Conservation (phyloP, 2,797 vertebrate genomes). For the Scomberomorus guttatus region DNA sequence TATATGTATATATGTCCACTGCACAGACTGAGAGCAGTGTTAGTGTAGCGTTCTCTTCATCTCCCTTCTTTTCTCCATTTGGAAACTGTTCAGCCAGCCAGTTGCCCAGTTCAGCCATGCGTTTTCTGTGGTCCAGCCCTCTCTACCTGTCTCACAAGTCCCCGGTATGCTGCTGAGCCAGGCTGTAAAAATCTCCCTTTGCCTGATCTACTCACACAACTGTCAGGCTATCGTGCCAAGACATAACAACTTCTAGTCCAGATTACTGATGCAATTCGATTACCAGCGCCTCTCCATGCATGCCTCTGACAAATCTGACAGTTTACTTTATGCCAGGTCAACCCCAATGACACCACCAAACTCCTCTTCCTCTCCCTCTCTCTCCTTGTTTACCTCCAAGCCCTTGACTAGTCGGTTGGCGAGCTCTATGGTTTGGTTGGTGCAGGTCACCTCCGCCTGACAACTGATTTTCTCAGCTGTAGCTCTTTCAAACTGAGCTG, state of each 20-base stretch:
- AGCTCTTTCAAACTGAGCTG: conserved; percentile 86
- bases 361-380: conserved; percentile 39
- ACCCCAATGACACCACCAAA: conserved; percentile 53
- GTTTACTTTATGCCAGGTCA: conserved; percentile 62
- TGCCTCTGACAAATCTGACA: conserved; percentile 61
- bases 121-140: conserved; percentile 79
- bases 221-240: conserved; percentile 67
- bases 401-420: conserved; percentile 88
- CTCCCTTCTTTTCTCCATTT: conserved; percentile 69
- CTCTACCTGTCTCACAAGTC: conserved; percentile 80
- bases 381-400: conserved; percentile 84
- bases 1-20: neutral
- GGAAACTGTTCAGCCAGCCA: conserved; percentile 74
- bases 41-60: conserved; percentile 47
- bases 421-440: conserved; percentile 86
- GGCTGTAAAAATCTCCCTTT: conserved; percentile 69
- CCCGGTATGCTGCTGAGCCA: conserved; percentile 69
- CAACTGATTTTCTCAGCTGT: conserved; percentile 87
- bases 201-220: conserved; percentile 62
- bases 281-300: conserved; percentile 65
- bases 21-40: conserved; percentile 43
- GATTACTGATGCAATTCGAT: conserved; percentile 73
- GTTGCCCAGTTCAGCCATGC: conserved; percentile 83
- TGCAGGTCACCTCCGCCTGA: conserved; percentile 87
- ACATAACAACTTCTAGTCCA: conserved; percentile 74